phyloP scores from a whole-genome alignment of 2,888 invertebrate species.

The Pediacus dermestoides region DNA sequence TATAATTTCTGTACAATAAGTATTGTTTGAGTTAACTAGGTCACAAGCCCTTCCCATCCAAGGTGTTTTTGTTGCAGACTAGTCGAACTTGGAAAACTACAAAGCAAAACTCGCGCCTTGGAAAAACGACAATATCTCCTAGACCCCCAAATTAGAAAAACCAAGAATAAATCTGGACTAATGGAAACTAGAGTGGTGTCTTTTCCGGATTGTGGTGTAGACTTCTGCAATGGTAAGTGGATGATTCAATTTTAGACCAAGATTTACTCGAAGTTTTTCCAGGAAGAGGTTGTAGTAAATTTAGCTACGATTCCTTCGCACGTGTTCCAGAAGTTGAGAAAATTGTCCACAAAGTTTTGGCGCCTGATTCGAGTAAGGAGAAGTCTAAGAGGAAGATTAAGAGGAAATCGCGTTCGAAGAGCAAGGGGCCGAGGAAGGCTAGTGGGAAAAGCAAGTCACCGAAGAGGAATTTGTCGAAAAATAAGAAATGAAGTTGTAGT shows the following conservation, averaged over 20 bases:
- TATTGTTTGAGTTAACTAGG: too few relatives aligned
- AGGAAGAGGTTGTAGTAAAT: constrained; percentile 55
- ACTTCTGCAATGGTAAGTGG: constrained; percentile 70
- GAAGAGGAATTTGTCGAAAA: constrained; percentile 23
- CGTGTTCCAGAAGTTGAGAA: constrained; percentile 46
- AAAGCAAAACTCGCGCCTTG: constrained; percentile 66
- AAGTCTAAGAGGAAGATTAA: constrained; percentile 36
- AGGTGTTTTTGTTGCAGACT: constrained; percentile 60
- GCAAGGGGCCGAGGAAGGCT: constrained; percentile 39
- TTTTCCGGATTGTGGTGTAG: constrained; percentile 80
- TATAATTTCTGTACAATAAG: too few relatives aligned
- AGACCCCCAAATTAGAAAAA: constrained; percentile 67
- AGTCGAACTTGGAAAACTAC: constrained; percentile 77
- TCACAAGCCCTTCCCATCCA: too few relatives aligned
- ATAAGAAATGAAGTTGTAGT: too few relatives aligned
- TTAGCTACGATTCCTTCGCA: constrained; percentile 57
- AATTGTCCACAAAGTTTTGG: constrained; percentile 38
- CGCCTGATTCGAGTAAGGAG: constrained; percentile 42
- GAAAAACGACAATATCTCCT: constrained; percentile 66
- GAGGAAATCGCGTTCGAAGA: constrained; percentile 37
- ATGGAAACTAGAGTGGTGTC: constrained; percentile 72
- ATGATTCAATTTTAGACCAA: too few relatives aligned
- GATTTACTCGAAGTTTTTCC: too few relatives aligned
- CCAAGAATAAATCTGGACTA: constrained; percentile 80
- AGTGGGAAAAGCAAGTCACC: constrained; percentile 39